Evolutionary conservation across 2,888 invertebrate genomes (phyloP), one percentile per base, ranked within the genome.

Genomic region (Carpatolechia fugitivella): DNA sequence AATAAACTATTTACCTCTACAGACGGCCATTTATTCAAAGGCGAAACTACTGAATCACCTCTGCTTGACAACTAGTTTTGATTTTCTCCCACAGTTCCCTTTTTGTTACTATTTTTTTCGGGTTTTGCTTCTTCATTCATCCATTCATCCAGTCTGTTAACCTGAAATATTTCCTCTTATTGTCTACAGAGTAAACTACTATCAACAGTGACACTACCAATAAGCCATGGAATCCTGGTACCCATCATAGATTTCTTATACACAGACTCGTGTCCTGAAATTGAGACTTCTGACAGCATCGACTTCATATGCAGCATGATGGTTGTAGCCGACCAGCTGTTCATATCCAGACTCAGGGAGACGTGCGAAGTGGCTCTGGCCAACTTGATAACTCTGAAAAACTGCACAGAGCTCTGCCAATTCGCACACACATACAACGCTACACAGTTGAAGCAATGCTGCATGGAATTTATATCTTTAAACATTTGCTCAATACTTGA

Each of bases 401-500:
- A 96, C 80, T 95, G 93, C 56, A 91, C 93, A 0, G 95, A 96
- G 66, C 86, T 97, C 57, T 85, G 97, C 55, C 93, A 95, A 67
- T 93, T 97, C 69, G 93, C 96, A 0, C 91, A 92, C 60, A 91
- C 93, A 8, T 96, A 96, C 82, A 96, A 96, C 73, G 95, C 96
- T 4, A 74, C 82, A 0, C 92, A 95, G 62, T 84, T 97, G 11
- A 94, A 94, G 78, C 82, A 85, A 11, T 93, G 93, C 57, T 95
- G 95, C 74, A 92, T 95, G 91, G 93, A 95, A 68, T 97, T 94
- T 70, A 94, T 97, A 56, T 92, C 93, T 4, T 86, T 94, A 49
- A 97, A 97, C 80, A 78, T 97, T 41, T 85, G 93, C 4, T 91
- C 94, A 14, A 82, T 97, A 10, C 81, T 97, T 5, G 95, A 95